A percentile compares a stretch with the other conserved stretches of the same genome.
phyloP scores from a whole-genome alignment of 2,888 invertebrate genomes.

The Dynastes grantii region DNA sequence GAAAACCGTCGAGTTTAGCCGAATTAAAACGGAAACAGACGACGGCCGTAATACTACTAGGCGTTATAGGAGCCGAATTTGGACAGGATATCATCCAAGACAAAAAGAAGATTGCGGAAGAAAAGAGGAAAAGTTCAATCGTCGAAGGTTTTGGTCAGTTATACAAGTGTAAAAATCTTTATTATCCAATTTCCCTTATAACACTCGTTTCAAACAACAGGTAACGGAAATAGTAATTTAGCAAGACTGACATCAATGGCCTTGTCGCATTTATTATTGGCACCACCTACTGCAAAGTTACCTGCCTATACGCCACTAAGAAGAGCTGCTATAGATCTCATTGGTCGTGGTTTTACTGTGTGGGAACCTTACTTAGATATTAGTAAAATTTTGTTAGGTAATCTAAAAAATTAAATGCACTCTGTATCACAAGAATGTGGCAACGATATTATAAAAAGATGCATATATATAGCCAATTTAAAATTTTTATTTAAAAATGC shows the following conservation, averaged over 20 bases:
- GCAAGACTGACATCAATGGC: conserved; percentile 96
- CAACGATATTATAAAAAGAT: no score
- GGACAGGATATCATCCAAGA: conserved; percentile 91
- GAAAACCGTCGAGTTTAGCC: conserved; percentile 88
- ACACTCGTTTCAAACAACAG: conserved; percentile 70
- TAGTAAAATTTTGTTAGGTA: conserved; percentile 84
- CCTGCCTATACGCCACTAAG: conserved; percentile 95
- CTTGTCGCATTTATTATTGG: conserved; percentile 91
- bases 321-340: conserved; percentile 96
- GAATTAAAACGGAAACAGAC: conserved; percentile 96
- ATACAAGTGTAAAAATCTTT: not conserved
- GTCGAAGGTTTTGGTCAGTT: conserved; percentile 80
- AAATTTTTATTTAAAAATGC: no score
- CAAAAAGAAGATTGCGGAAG: conserved; percentile 75
- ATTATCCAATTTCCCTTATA: not conserved
- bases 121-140: conserved; percentile 84
- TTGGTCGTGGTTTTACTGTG: conserved; percentile 97
- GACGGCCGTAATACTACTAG: conserved; percentile 95
- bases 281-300: conserved; percentile 87
- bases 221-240: conserved; percentile 89
- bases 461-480: no score
- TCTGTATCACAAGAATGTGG: no score
- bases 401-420: conserved; percentile 35
- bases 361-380: conserved; percentile 99
- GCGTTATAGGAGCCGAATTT: conserved; percentile 98